Evolutionary conservation across 37 sponge, comb jelly and placozoan species (phyloP).

Genomic region (Lycopodina hypogea): DNA sequence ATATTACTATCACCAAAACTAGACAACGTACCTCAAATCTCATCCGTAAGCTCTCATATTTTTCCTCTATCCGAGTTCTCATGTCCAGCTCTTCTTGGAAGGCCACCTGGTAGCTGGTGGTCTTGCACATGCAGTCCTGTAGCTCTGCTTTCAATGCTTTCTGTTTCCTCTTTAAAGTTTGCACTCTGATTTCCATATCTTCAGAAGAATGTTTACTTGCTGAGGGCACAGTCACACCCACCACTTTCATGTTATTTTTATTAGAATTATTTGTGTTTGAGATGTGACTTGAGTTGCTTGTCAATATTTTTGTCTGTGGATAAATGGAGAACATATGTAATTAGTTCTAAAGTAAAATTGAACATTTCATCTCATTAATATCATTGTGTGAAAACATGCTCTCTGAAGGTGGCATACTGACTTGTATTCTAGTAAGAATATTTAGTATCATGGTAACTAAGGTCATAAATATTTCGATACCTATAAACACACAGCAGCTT

Average conservation of each 20-base stretch:
- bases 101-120: not conserved
- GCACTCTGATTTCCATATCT: not conserved
- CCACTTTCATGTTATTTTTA: not conserved
- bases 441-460: no score
- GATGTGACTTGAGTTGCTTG: not conserved
- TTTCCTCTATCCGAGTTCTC: slow-evolving; percentile 2
- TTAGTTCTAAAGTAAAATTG: no score
- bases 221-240: no score
- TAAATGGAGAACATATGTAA: not conserved
- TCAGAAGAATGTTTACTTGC: no score
- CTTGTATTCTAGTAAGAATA: no score
- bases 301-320: not conserved
- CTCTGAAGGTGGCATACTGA: no score
- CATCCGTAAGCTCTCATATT: not conserved
- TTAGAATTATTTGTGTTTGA: not conserved
- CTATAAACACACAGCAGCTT: no score
- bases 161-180: slow-evolving; percentile 23
- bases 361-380: no score
- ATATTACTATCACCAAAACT: no score
- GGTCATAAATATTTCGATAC: no score
- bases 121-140: not conserved
- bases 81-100: slow-evolving; percentile 24
- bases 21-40: slow-evolving; percentile 11
- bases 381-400: no score
- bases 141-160: slow-evolving; percentile 10